Conservation (phyloP, 2,888 invertebrate genomes). For the Stegophylla sp. region DNA sequence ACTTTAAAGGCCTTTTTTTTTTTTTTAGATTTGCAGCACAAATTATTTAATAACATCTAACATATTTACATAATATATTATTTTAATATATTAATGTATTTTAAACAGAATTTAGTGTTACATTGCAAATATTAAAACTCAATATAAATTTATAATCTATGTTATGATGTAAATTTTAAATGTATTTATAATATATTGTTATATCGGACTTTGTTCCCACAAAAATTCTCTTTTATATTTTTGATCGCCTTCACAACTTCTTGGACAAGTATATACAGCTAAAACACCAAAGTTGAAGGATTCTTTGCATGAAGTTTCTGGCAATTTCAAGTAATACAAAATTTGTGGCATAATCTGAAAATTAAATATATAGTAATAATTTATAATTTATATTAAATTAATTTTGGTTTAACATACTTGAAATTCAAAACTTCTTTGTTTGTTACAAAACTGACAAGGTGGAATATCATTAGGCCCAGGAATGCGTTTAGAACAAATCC, state of each 20-base stretch:
- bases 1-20: no score
- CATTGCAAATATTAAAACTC: background rate
- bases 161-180: background rate
- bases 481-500: slow-evolving; percentile 74
- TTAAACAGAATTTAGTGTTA: background rate
- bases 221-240: slow-evolving; percentile 80
- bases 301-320: slow-evolving; percentile 60
- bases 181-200: background rate
- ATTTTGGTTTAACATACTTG: slow-evolving; percentile 69
- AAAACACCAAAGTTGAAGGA: slow-evolving; percentile 90
- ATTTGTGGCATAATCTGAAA: slow-evolving; percentile 65
- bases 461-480: slow-evolving; percentile 71
- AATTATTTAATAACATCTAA: no score
- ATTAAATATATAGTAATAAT: background rate
- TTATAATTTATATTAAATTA: background rate
- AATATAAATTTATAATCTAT: background rate
- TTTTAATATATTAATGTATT: background rate
- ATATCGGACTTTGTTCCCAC: slow-evolving; percentile 81
- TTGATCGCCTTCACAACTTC: slow-evolving; percentile 74
- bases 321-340: slow-evolving; percentile 64
- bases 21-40: no score
- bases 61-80: background rate
- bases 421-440: slow-evolving; percentile 85
- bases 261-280: slow-evolving; percentile 82
- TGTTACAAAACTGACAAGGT: slow-evolving; percentile 76